Evolutionary conservation across 2,113 vertebrate genomes (phyloP).

Genomic region (Stigmatopora nigra): DNA sequence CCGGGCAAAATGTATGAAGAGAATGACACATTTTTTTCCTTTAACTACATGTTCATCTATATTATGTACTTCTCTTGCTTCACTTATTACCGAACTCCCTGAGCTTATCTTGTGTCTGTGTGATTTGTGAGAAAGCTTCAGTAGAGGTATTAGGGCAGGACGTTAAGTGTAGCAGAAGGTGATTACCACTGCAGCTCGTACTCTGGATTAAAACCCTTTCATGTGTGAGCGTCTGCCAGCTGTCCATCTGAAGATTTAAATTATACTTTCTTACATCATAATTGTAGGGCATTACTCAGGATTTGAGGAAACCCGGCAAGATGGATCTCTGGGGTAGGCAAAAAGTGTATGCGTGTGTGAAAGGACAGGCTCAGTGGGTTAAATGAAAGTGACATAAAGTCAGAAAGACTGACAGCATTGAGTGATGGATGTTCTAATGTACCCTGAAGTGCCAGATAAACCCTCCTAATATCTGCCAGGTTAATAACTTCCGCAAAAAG

Average conservation of each 20-base stretch:
- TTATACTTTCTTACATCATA: constrained; percentile 27
- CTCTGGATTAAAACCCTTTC: constrained; percentile 12
- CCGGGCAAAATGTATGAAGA: too few relatives aligned
- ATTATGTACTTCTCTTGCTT: background rate
- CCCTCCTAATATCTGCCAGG: constrained; percentile 18
- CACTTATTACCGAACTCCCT: background rate
- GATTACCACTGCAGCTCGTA: background rate
- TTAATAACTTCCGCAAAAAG: background rate
- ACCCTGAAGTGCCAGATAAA: constrained; percentile 29
- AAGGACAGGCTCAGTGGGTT: constrained; percentile 28
- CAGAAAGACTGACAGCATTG: constrained; percentile 47
- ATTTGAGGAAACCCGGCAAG: constrained; percentile 33
- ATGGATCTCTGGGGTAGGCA: constrained; percentile 14
- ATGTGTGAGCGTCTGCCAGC: constrained; percentile 25
- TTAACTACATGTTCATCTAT: background rate
- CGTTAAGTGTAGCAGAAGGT: background rate
- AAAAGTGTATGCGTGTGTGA: background rate
- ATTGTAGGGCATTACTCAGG: constrained; percentile 36
- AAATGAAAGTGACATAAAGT: constrained; percentile 49
- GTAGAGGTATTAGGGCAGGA: background rate
- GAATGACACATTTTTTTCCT: too few relatives aligned
- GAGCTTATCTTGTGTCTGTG: background rate
- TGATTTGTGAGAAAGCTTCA: constrained; percentile 10
- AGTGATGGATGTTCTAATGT: constrained; percentile 47
- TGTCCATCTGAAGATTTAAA: constrained; percentile 30